A percentile compares a stretch with the other conserved stretches of the same genome.
Conservation (phyloP, 2,113 vertebrate genomes). For the Sphaerodactylus townsendi region DNA sequence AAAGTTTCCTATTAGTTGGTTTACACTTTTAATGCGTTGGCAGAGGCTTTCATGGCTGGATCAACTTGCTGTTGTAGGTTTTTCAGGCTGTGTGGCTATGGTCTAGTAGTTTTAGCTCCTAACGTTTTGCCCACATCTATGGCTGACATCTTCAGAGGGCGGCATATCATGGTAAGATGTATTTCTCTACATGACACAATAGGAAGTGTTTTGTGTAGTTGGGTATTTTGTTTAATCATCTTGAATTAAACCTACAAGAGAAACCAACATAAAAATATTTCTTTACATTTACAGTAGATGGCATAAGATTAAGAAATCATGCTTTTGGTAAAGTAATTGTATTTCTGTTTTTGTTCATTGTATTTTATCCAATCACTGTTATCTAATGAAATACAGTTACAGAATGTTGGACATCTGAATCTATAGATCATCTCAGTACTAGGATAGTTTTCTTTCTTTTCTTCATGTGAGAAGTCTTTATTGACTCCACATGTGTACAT, state of each 20-base stretch:
- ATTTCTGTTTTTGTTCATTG: neutral
- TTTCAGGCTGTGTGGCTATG: too few relatives aligned
- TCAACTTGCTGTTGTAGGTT: too few relatives aligned
- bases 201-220: too few relatives aligned
- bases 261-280: neutral
- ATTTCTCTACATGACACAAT: too few relatives aligned
- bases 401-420: neutral
- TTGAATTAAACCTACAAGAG: neutral
- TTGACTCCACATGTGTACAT: neutral
- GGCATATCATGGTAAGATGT: too few relatives aligned
- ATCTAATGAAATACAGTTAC: neutral
- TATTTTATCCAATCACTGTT: neutral
- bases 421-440: neutral
- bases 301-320: neutral
- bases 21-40: neutral
- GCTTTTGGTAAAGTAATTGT: neutral
- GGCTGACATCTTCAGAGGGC: too few relatives aligned
- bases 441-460: neutral
- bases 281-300: neutral
- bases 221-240: neutral
- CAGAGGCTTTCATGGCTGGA: too few relatives aligned
- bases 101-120: too few relatives aligned
- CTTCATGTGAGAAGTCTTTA: neutral
- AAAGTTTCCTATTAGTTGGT: neutral
- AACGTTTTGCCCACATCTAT: too few relatives aligned